A percentile compares a stretch with the other conserved stretches of the same genome.
Conservation (phyloP, 2,113 vertebrate species). For the Sceloporus undulatus region DNA sequence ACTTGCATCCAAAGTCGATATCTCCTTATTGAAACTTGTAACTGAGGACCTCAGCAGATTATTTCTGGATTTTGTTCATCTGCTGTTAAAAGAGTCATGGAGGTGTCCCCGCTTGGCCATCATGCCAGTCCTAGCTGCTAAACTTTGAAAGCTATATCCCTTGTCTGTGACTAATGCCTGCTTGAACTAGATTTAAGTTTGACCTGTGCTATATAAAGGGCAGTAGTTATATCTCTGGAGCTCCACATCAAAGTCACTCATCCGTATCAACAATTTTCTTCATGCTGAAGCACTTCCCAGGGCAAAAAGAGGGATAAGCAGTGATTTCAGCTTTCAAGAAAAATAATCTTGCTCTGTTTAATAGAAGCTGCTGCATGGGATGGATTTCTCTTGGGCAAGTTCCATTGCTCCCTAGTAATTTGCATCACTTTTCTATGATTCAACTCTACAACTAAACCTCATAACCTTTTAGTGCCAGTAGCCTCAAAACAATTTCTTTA, state of each 20-base stretch:
- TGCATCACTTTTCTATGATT: slow-evolving; percentile 20
- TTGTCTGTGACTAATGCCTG: slow-evolving; percentile 22
- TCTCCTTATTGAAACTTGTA: background rate
- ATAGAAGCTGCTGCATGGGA: background rate
- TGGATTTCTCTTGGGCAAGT: slow-evolving; percentile 10
- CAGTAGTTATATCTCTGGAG: slow-evolving; percentile 14
- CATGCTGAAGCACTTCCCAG: slow-evolving; percentile 13
- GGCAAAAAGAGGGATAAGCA: background rate
- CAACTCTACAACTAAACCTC: slow-evolving; percentile 33
- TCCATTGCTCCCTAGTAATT: background rate
- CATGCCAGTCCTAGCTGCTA: slow-evolving; percentile 8
- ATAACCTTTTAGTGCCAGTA: background rate
- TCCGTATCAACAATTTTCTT: slow-evolving; percentile 7
- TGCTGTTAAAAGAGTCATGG: background rate
- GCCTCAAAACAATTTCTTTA: background rate
- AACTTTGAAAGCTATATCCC: slow-evolving; percentile 37
- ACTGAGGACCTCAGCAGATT: background rate
- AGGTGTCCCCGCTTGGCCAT: background rate
- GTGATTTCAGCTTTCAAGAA: slow-evolving; percentile 19
- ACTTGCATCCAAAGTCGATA: background rate
- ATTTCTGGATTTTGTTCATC: background rate
- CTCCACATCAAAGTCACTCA: slow-evolving; percentile 18
- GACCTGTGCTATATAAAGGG: background rate
- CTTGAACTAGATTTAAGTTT: rapidly evolving
- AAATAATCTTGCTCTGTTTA: slow-evolving; percentile 9